These are phyloP conservation scores for Wiebesia pumilae DNA, from an alignment of 1,140 invertebrate genomes.

Conservation along the genomic window DNA sequence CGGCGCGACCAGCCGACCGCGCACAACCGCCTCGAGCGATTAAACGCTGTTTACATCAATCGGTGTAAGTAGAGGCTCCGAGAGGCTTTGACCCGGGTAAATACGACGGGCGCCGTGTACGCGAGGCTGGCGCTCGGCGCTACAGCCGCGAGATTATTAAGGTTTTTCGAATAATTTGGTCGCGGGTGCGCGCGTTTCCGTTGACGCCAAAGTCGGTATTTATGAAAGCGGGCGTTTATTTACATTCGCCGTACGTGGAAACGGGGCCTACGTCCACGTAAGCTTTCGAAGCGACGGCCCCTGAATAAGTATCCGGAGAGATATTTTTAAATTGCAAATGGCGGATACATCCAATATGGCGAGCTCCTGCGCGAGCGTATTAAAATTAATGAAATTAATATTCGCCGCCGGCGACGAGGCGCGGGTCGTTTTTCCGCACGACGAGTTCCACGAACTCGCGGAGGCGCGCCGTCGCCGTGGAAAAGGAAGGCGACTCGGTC, in stretches of 20 bases:
- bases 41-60: neutral
- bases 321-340: constrained; percentile 46
- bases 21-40: no score
- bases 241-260: neutral
- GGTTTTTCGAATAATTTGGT: no score
- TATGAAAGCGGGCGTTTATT: neutral
- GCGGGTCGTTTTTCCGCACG: no score
- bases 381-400: constrained; percentile 14
- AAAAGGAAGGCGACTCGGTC: neutral
- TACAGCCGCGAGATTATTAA: no score
- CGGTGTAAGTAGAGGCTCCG: no score
- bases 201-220: neutral
- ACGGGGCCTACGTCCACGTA: neutral
- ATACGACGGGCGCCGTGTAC: neutral
- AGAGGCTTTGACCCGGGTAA: neutral
- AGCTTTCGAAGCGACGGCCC: neutral
- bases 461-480: neutral
- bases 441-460: no score
- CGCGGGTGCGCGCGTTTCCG: neutral
- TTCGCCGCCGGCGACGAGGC: neutral
- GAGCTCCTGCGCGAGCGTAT: neutral
- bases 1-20: no score
- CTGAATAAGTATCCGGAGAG: neutral
- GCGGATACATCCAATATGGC: constrained; percentile 21
- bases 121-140: no score